Evolutionary conservation across 1,140 invertebrate genomes (phyloP), one percentile per base, ranked within the genome.

Genomic region (Paracyclopina nana): DNA sequence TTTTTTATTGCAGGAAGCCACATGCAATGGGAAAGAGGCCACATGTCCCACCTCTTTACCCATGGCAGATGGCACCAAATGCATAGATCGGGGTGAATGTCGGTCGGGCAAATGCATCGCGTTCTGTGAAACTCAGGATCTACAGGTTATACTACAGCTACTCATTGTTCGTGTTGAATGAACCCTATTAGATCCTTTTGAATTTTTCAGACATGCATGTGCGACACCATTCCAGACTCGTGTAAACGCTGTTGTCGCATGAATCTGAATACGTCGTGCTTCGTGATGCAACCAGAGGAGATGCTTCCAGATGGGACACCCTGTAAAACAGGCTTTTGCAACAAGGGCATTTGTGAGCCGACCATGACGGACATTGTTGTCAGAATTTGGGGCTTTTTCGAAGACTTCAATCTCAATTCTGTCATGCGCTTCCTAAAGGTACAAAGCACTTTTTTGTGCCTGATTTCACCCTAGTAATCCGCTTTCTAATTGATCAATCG

Each of bases 161-260:
- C n/a, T n/a, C n/a, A n/a, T n/a, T n/a, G n/a, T n/a, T n/a, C n/a
- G n/a, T n/a, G n/a, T n/a, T n/a, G n/a, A n/a, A n/a, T n/a, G n/a
- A n/a, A n/a, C n/a, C n/a, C n/a, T n/a, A n/a, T n/a, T n/a, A n/a
- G n/a, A n/a, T n/a, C n/a, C n/a, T n/a, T n/a, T n/a, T n/a, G n/a
- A n/a, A n/a, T n/a, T n/a, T n/a, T n/a, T n/a, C n/a, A n/a, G 88
- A 84, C 63, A n/a, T 92, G 87, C 67, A 87, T 91, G 80, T 94
- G 87, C 65, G 86, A 92, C 61, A 42, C 40, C 6, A 79, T 80
- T 62, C 74, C 71, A 34, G 76, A 85, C 60, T 83, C 84, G 9
- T 91, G 86, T 60, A 82, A 82, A 58, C 66, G 84, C 30, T 95
- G 88, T 61, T 95, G 90, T 58, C 73, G 84, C 52, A 80, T 79